Percentiles rank a stretch among this genome's conserved stretches.
These are phyloP conservation scores for Ageneiosus marmoratus DNA, from an alignment of 2,113 vertebrate species.

Conservation along the genomic window DNA sequence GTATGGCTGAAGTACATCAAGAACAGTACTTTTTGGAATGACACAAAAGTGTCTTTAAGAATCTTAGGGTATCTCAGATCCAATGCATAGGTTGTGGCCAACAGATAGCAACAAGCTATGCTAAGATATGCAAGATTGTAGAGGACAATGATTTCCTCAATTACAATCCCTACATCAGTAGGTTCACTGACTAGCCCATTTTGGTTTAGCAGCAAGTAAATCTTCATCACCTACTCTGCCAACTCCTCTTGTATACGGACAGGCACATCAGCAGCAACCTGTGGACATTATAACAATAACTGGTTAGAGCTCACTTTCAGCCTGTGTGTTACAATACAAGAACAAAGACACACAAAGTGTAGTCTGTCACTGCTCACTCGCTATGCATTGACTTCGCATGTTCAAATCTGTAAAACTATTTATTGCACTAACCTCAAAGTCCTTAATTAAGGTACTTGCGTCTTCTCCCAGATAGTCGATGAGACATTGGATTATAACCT, in stretches of 20 bases:
- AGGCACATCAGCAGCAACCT: conserved; percentile 25
- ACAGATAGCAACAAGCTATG: no score
- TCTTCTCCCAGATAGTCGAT: background rate
- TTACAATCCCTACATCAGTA: conserved; percentile 40
- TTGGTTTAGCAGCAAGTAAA: conserved; percentile 34
- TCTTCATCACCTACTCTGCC: conserved; percentile 37
- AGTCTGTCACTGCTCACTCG: no score
- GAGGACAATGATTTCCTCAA: conserved; percentile 3
- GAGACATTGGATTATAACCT: background rate
- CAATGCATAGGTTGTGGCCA: no score
- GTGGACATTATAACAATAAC: conserved; percentile 31
- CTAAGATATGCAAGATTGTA: conserved; percentile 16
- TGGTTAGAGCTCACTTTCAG: no score
- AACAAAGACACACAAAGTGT: no score
- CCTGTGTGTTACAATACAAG: no score
- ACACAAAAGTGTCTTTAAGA: no score
- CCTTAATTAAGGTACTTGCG: background rate
- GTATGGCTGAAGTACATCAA: no score
- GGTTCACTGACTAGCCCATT: background rate
- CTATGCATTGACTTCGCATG: no score
- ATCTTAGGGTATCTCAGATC: no score
- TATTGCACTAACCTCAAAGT: background rate
- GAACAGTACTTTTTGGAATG: no score
- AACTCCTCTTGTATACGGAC: conserved; percentile 12
- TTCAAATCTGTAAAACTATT: no score